Conservation (phyloP, 2,797 vertebrate genomes). For the Esox lucius region DNA sequence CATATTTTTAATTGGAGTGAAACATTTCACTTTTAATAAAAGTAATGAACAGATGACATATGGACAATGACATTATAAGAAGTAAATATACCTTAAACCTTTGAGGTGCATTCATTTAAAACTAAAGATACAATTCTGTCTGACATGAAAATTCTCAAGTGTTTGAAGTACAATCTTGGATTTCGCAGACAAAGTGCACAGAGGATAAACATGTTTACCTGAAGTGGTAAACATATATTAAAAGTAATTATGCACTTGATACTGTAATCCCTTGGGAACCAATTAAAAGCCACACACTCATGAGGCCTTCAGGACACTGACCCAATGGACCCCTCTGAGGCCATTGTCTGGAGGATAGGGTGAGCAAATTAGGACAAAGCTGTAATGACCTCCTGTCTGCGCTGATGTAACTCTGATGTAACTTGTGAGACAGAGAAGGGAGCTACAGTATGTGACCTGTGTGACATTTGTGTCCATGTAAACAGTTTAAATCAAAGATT, state of each 20-base stretch:
- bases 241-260: slow-evolving; percentile 32
- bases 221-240: slow-evolving; percentile 22
- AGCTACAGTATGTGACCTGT: slow-evolving; percentile 13
- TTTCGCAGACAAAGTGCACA: background rate
- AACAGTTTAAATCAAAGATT: background rate
- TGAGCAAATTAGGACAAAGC: slow-evolving; percentile 26
- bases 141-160: background rate
- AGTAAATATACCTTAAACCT: background rate
- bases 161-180: background rate
- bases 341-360: slow-evolving; percentile 50
- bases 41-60: background rate
- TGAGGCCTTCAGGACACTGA: slow-evolving; percentile 17
- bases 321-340: slow-evolving; percentile 35
- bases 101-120: background rate
- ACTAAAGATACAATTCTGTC: background rate
- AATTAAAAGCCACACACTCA: slow-evolving; percentile 6
- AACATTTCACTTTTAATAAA: background rate
- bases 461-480: background rate
- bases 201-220: slow-evolving; percentile 6
- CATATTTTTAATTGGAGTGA: background rate
- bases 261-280: slow-evolving; percentile 1
- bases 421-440: slow-evolving; percentile 13
- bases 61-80: background rate
- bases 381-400: slow-evolving; percentile 38
- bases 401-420: slow-evolving; percentile 57